These are phyloP conservation scores for Xylocopa sonorina DNA, from an alignment of 1,140 invertebrate species.

Conservation along the genomic window DNA sequence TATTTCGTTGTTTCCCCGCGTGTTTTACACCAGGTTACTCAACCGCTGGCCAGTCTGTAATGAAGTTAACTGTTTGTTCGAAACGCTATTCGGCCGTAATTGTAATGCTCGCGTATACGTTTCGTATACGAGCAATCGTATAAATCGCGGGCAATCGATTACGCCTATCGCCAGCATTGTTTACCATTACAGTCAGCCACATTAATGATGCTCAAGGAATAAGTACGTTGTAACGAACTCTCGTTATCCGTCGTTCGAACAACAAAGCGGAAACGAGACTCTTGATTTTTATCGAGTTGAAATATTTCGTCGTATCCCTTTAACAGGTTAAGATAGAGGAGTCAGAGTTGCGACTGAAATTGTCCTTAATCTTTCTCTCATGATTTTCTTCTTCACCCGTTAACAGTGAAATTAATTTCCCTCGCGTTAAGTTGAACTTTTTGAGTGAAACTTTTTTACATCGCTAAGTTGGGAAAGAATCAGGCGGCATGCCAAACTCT, in stretches of 20 bases:
- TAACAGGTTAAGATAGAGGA: too few relatives aligned
- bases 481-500: background rate
- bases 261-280: background rate
- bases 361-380: too few relatives aligned
- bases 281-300: background rate
- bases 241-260: background rate
- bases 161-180: background rate
- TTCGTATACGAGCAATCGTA: conserved; percentile 1
- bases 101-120: conserved; percentile 1
- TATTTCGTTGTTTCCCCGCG: too few relatives aligned
- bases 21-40: background rate
- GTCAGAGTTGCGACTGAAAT: too few relatives aligned
- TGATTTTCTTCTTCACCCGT: too few relatives aligned
- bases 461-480: too few relatives aligned
- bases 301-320: background rate
- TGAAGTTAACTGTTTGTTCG: conserved; percentile 14
- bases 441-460: too few relatives aligned
- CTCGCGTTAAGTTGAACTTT: too few relatives aligned
- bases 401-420: too few relatives aligned
- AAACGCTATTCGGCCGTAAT: conserved; percentile 17
- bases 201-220: conserved; percentile 8
- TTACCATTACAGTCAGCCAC: conserved; percentile 1
- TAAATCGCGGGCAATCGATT: conserved; percentile 10
- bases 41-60: background rate
- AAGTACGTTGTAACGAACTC: background rate